phyloP scores from a whole-genome alignment of 1,140 invertebrate genomes.

The Monochamus saltuarius region DNA sequence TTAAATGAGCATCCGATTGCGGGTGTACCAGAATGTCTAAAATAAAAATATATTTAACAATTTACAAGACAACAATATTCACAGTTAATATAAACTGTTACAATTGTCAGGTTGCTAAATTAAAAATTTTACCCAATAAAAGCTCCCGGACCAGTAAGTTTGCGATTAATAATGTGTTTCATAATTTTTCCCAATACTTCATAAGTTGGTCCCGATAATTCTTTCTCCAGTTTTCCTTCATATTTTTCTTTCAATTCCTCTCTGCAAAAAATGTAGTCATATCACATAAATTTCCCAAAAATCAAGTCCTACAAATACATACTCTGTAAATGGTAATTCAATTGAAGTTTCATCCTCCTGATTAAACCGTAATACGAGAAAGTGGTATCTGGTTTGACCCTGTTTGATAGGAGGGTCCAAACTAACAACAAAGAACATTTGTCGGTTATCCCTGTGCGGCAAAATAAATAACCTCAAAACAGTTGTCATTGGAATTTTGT shows the following conservation, averaged over 20 bases:
- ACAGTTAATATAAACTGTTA: too few species aligned
- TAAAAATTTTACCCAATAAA: constrained; percentile 91
- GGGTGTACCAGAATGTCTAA: constrained; percentile 85
- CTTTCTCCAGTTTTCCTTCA: constrained; percentile 89
- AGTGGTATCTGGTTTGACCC: constrained; percentile 96
- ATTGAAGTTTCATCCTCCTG: constrained; percentile 94
- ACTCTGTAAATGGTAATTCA: constrained; percentile 90
- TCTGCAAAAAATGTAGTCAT: constrained; percentile 53
- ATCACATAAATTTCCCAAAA: neutral
- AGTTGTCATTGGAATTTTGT: constrained; percentile 97
- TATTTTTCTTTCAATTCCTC: constrained; percentile 93
- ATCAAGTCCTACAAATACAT: constrained; percentile 50
- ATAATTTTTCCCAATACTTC: constrained; percentile 96
- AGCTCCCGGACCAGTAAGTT: constrained; percentile 91
- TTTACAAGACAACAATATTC: too few species aligned
- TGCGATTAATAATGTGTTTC: constrained; percentile 92
- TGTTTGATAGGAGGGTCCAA: constrained; percentile 99
- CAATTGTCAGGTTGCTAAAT: too few species aligned
- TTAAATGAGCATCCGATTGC: constrained; percentile 96
- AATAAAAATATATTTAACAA: constrained; percentile 44
- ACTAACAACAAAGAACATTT: constrained; percentile 98
- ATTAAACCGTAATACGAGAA: constrained; percentile 90
- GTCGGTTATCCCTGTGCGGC: constrained; percentile 96
- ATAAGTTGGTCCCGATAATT: constrained; percentile 89
- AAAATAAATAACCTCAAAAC: constrained; percentile 92